Evolutionary conservation across 1,140 invertebrate genomes (phyloP), one percentile per base, ranked within the genome.

Genomic region (Glossosoma conforme): DNA sequence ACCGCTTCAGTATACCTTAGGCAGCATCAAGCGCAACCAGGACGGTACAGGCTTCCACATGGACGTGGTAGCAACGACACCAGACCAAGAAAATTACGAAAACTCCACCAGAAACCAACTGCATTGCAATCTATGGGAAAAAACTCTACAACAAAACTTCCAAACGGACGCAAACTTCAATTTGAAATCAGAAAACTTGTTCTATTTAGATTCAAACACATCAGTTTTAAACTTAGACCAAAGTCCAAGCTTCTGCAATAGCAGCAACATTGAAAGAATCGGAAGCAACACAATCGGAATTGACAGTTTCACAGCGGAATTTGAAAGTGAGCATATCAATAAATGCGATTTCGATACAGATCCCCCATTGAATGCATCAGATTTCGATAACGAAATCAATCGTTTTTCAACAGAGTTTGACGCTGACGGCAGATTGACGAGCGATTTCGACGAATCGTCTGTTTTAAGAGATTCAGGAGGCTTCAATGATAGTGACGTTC

Each of bases 31-130:
- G 40, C 18, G 52, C 14, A 58, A 54, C 37, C 14, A 47, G 2
- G 52, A 58, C 18, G 56, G 56, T 1, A 44, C 54, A 33, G 56
- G 56, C 2, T 58, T 54, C 37, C 56, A 58, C 13, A 20, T 58
- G 10, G 56, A 58, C 33, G 52, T 58, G 3, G 56, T 58, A 3
- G 56, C 56, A 5, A 58, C 51, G 3, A 51, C 56, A 9, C 35
- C 52, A 2, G 35, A 36, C 17, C 37, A 44, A n/a, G 40, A 33
- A 25, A 9, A 36, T 6, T 17, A 24, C 9, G 44, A 36, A 15
- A 46, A 22, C 5, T 20, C 18, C n/a, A 4, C 47, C 18, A 32
- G 44, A 56, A 13, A 43, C 22, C 14, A 35, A 35, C 8, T 19
- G 24, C n/a, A n/a, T n/a, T 35, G 28, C 2, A 44, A 42, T 41